phyloP scores from a whole-genome alignment of 2,113 vertebrate species.

The Anseranas semipalmata region DNA sequence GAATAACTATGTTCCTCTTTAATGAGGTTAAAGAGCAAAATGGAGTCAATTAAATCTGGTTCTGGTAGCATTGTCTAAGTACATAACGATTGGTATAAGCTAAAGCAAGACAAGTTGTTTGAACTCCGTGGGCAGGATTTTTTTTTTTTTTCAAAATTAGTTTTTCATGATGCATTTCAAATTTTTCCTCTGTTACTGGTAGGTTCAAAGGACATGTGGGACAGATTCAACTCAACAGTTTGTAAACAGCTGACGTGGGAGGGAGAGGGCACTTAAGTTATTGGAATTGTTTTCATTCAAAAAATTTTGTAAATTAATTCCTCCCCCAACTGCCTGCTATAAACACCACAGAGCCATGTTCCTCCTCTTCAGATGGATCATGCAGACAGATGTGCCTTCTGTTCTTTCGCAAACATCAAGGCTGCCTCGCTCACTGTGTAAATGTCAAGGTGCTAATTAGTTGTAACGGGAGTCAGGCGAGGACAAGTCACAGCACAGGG shows the following conservation, averaged over 20 bases:
- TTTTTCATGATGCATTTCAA: conserved; percentile 1
- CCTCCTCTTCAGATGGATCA: conserved; percentile 32
- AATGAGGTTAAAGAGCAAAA: conserved; percentile 5
- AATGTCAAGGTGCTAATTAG: conserved; percentile 54
- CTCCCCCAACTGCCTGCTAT: conserved; percentile 45
- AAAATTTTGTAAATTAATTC: conserved; percentile 62
- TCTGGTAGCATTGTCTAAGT: neutral
- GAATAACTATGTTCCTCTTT: neutral
- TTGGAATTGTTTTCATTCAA: conserved; percentile 64
- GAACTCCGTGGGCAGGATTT: neutral
- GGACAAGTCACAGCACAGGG: neutral
- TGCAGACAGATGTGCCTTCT: conserved; percentile 66
- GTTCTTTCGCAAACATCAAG: conserved; percentile 23
- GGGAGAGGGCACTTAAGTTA: conserved; percentile 10
- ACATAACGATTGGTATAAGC: neutral
- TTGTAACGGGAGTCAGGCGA: conserved; percentile 18
- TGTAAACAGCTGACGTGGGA: conserved; percentile 24
- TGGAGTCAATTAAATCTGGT: neutral
- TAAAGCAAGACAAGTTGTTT: neutral
- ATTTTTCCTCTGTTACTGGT: neutral
- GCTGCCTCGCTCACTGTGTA: neutral
- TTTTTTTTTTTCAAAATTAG: neutral
- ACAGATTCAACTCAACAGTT: conserved; percentile 39
- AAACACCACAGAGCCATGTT: conserved; percentile 25
- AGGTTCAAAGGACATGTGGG: conserved; percentile 42